A percentile compares a stretch with the other conserved stretches of the same genome.
phyloP scores from a whole-genome alignment of 92 coral and sea anemone species.

The Actinostola sp. region DNA sequence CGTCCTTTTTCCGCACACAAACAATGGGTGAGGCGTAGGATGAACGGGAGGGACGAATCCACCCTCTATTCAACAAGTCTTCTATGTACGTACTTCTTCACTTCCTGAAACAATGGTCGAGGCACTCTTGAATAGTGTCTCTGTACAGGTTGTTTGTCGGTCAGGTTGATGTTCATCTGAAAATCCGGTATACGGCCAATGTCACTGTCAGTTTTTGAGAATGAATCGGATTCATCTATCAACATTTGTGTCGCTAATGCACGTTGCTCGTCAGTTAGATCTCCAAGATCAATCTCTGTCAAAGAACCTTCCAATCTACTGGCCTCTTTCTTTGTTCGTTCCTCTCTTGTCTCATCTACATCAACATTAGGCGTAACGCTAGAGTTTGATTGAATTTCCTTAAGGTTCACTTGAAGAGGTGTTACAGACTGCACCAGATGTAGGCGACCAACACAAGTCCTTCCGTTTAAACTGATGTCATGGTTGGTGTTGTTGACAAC shows the following conservation, averaged over 20 bases:
- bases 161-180: too few relatives aligned
- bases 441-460: conserved; percentile 49
- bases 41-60: conserved; percentile 50
- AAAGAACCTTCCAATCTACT: too few relatives aligned
- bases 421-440: conserved; percentile 61
- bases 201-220: conserved; percentile 52
- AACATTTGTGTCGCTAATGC: conserved; percentile 49
- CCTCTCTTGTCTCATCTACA: too few relatives aligned
- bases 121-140: conserved; percentile 45
- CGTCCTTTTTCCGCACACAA: too few relatives aligned
- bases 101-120: conserved; percentile 54
- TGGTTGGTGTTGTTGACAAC: conserved; percentile 57
- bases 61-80: conserved; percentile 47
- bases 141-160: conserved; percentile 66
- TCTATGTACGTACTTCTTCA: conserved; percentile 49
- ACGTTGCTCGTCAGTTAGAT: conserved; percentile 39
- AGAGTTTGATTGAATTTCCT: too few relatives aligned
- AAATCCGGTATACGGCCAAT: conserved; percentile 47
- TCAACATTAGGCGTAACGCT: too few relatives aligned
- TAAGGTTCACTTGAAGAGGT: conserved; percentile 51
- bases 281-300: conserved; percentile 48
- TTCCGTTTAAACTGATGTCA: conserved; percentile 40
- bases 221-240: conserved; percentile 59
- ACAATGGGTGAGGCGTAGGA: too few relatives aligned
- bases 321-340: too few relatives aligned